Evolutionary conservation across 2,797 vertebrate species (phyloP), one percentile per base, ranked within the genome.

Genomic region (Pipistrellus pygmaeus): DNA sequence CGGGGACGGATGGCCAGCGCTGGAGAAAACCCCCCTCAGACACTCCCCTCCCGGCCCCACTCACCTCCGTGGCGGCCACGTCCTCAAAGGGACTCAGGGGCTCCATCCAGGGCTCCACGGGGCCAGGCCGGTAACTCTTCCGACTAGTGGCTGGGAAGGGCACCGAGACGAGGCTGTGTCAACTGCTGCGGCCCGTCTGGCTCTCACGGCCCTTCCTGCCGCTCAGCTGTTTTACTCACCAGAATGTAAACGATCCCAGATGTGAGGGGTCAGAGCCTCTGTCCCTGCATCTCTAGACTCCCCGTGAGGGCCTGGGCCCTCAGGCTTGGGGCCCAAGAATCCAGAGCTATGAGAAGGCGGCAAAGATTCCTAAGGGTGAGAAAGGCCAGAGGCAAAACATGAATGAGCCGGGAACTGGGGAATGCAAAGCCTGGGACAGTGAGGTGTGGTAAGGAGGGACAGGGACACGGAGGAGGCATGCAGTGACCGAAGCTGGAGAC

Each of bases 31-130:
- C 60, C 60, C 60, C 21, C 60, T 68, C 62, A 12, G 17, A 53
- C 0, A 21, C 8, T 44, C 38, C 38, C 55, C 27, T 23, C 27
- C 81, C 21, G 7, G 2, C 5, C 20, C 80, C 75, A 60, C 95
- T 95, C 91, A 98, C 98, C 96, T 98, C 98, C 0, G 98, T 97
- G 88, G 92, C 93, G 75, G 97, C 97, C n/a, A 96, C 97, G 3
- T 98, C 98, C 60, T 98, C 98, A 66, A 98, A 98, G 18, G 98
- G 95, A n/a, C 96, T 96, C 69, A 98, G 73, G 48, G 97, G 98
- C 17, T 98, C 98, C 93, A 98, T 98, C 98, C 98, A 98, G 30
- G 98, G 95, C 48, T 98, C 98, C 95, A 97, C 32, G 7, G 97
- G 97, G 72, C 97, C 93, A 1, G 98, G 97, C 25, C 72, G 96